Evolutionary conservation across 2,113 vertebrate species (phyloP).

Genomic region (Sinosuthora webbiana): DNA sequence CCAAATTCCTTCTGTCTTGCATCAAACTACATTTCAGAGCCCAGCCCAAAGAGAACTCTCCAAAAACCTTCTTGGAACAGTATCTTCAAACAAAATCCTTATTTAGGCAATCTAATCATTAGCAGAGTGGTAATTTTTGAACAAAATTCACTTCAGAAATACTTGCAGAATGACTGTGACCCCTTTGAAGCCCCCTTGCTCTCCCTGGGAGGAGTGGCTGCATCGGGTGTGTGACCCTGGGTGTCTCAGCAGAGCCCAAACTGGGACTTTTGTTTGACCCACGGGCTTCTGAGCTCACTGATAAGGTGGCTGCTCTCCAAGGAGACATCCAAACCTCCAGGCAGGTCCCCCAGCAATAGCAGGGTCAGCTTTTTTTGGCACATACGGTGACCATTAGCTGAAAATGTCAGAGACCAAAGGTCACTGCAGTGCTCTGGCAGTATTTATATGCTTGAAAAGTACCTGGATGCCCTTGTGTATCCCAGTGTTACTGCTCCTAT

Average conservation of each 20-base stretch:
- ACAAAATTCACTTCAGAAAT: neutral
- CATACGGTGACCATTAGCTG: conserved; percentile 51
- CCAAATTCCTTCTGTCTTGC: neutral
- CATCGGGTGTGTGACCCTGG: fast-evolving
- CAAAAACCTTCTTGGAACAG: neutral
- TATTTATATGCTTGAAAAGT: conserved; percentile 1
- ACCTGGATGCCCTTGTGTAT: neutral
- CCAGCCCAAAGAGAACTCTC: neutral
- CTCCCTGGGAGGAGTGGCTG: neutral
- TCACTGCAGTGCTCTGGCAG: neutral
- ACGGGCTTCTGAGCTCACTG: neutral
- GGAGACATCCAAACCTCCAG: neutral
- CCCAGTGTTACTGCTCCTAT: neutral
- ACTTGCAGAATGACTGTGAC: neutral
- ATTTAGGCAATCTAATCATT: neutral
- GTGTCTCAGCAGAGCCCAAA: fast-evolving
- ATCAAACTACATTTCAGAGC: neutral
- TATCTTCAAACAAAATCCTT: neutral
- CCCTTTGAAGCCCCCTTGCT: neutral
- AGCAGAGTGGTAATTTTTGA: neutral
- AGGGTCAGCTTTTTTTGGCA: conserved; percentile 24
- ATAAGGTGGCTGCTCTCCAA: conserved; percentile 6
- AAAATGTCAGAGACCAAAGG: conserved; percentile 39
- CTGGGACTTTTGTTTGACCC: neutral
- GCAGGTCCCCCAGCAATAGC: neutral